These are phyloP conservation scores for Pogonomyrmex barbatus DNA, from an alignment of 1,140 invertebrate species.

Conservation along the genomic window DNA sequence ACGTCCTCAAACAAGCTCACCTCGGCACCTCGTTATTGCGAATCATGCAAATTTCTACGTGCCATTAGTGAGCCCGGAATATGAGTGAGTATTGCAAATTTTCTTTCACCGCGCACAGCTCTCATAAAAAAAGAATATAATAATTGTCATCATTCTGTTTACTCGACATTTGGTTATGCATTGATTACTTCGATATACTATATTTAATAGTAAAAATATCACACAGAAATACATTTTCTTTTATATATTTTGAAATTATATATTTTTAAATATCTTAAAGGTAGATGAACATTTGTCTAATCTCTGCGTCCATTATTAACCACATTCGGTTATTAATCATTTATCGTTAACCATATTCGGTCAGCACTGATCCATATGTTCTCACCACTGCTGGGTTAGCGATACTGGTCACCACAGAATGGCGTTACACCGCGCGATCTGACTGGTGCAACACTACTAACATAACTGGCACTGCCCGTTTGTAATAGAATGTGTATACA, in stretches of 20 bases:
- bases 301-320: background rate
- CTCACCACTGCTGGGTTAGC: background rate
- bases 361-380: background rate
- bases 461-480: conserved; percentile 12
- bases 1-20: conserved; percentile 51
- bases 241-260: background rate
- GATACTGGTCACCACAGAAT: conserved; percentile 20
- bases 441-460: conserved; percentile 19
- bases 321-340: background rate
- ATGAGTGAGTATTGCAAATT: background rate
- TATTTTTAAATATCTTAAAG: background rate
- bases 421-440: conserved; percentile 18
- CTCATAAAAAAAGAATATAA: background rate
- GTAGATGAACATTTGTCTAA: background rate
- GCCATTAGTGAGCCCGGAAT: conserved; percentile 1
- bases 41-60: conserved; percentile 70
- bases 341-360: background rate
- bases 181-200: background rate
- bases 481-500: conserved; percentile 28
- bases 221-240: background rate
- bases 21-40: conserved; percentile 62
- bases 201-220: background rate
- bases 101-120: background rate
- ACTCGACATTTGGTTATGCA: background rate
- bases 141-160: background rate